Evolutionary conservation across 2,888 invertebrate species (phyloP), one percentile per base, ranked within the genome.

Genomic region (Baccha elongata): DNA sequence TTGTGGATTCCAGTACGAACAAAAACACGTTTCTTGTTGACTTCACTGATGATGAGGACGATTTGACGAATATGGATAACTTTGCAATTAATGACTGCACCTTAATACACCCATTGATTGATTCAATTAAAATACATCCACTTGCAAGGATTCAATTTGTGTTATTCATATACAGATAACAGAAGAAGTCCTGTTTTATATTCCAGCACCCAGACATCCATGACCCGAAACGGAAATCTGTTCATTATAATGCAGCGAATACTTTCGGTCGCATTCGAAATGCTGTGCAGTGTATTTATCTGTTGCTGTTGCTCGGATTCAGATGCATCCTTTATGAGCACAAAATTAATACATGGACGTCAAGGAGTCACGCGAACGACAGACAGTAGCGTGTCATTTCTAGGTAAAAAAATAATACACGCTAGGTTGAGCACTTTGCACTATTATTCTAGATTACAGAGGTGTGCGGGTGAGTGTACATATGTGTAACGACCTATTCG

Each of bases 71-170:
- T 37, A 58, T 17, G 17, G 32, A 32, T 50, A 21, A 35, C 48
- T 32, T 62, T 19, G 32, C 65, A 52, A 72, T 60, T 72, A 78
- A 79, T 79, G 65, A 50, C 40, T 46, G 10, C 60, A 29, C 40
- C 48, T 26, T 17, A 23, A n/a, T 15, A 7, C 15, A 13, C 17
- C 40, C 73, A 79, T 67, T 73, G 73, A 67, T 79, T 62, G 67
- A 60, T 46, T 79, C 72, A 73, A 79, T 79, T 79, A 73, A 79
- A 73, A 79, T 53, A 58, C 42, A 35, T 42, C 37, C 78, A 46
- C 48, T 65, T 40, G 62, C 64, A 48, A 64, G 76, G 42, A 64
- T 65, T 58, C 76, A 58, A 71, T 78, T 72, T 71, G 64, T 13
- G 32, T 37, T 19, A 21, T 55, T 19, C 50, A 29, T n/a, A n/a